Evolutionary conservation across 2,797 vertebrate species (phyloP), one percentile per base, ranked within the genome.

Genomic region (Bryconaethiops microstoma): DNA sequence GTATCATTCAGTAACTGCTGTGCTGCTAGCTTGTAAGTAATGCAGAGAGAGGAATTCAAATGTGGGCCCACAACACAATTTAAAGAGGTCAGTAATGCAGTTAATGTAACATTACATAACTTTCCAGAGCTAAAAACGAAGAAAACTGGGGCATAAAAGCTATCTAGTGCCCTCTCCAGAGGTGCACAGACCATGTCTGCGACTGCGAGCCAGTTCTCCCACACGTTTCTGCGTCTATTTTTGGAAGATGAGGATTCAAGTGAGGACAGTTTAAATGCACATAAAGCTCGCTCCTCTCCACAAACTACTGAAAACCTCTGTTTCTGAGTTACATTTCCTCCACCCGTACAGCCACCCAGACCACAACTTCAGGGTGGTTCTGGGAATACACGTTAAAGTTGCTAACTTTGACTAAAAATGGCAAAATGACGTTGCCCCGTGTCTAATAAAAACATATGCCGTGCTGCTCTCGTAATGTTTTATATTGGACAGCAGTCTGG

Each of bases 291-390:
- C 81, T 75, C 82, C 73, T 82, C 80, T 76, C 78, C 89, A 80
- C 78, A 87, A 74, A 73, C 84, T 85, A 82, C 62, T 83, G 76
- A 45, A 83, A 85, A 83, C 73, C 68, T 82, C 83, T 74, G 69
- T 72, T 81, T 84, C 80, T 74, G 85, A 88, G 75, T 82, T 81
- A 82, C 78, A 84, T 82, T 88, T 88, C 82, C 86, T 68, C 59
- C 45, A 71, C 75, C 72, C 52, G 57, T 77, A 79, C 78, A 80
- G 81, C 83, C 87, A 75, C 85, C 48, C 79, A 82, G 75, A 88
- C 89, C 88, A 83, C 89, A 88, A 82, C 76, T 84, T 64, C 78
- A 86, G 89, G 88, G 88, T 88, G 89, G 89, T 88, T 87, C 89
- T 77, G 73, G 13, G 65, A 79, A 82, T 82, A 64, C 80, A 80